A percentile compares a stretch with the other conserved stretches of the same genome.
Evolutionary conservation across 2,888 invertebrate genomes (phyloP).

Genomic region (Euphydryas editha): DNA sequence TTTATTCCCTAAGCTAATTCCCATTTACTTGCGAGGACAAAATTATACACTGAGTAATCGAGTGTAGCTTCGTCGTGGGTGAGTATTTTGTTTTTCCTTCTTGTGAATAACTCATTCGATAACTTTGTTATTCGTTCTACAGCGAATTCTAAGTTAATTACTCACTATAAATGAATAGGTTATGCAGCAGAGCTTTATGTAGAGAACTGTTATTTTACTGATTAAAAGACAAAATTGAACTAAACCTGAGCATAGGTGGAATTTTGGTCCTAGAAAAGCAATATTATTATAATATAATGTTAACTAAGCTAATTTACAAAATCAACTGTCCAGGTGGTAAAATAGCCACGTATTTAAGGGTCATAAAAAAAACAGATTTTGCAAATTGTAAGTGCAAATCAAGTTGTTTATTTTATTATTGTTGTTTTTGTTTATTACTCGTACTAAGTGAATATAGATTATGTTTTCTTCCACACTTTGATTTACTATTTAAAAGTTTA

Average conservation of each 20-base stretch:
- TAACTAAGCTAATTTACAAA: background rate
- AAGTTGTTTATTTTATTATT: no score
- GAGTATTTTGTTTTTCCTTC: constrained; percentile 58
- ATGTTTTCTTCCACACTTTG: no score
- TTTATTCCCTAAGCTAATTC: constrained; percentile 65
- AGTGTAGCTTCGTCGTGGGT: constrained; percentile 65
- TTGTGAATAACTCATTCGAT: constrained; percentile 7
- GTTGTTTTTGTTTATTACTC: no score
- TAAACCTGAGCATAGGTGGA: background rate
- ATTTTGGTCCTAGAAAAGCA: background rate
- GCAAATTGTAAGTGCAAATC: no score
- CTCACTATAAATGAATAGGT: background rate
- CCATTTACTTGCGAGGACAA: constrained; percentile 59
- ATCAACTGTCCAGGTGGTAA: background rate
- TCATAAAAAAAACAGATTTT: no score
- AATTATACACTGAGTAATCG: constrained; percentile 78
- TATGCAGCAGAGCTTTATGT: background rate
- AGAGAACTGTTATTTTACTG: background rate
- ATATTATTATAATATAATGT: background rate
- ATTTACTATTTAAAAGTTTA: no score
- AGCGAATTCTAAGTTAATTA: constrained; percentile 3
- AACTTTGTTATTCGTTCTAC: background rate
- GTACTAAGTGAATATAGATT: no score
- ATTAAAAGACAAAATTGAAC: constrained; percentile 2
- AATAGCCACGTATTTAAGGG: background rate